phyloP scores from a whole-genome alignment of 2,113 vertebrate genomes.

The Brachypteracias leptosomus region DNA sequence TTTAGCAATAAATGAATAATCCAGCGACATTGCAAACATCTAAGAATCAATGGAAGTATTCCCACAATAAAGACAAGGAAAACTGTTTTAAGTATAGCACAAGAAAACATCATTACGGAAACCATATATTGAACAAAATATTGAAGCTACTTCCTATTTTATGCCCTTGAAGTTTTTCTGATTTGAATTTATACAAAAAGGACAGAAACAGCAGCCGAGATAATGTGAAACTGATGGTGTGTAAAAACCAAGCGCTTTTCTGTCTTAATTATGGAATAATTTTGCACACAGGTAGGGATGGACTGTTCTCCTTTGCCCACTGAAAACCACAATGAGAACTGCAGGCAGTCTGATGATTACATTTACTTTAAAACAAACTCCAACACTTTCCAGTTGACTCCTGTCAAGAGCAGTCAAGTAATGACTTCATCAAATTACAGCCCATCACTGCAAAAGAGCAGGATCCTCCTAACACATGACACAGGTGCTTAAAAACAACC shows the following conservation, averaged over 20 bases:
- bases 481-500: not conserved
- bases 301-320: not conserved
- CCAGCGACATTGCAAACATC: not conserved
- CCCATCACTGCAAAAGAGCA: not conserved
- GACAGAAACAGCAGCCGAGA: not conserved
- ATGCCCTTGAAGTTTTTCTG: not conserved
- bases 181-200: not conserved
- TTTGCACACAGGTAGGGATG: not conserved
- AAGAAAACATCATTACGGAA: not conserved
- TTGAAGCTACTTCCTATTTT: not conserved
- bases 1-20: not conserved
- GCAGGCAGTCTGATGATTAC: not conserved
- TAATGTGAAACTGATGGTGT: not conserved
- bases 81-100: fast-evolving
- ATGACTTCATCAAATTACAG: not conserved
- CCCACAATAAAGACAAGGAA: not conserved
- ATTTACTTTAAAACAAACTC: not conserved
- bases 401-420: not conserved
- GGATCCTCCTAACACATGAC: not conserved
- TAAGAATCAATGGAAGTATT: not conserved
- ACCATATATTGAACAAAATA: not conserved
- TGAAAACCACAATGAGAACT: not conserved
- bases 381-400: not conserved
- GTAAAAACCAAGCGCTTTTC: not conserved
- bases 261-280: not conserved